Conservation (phyloP, 2,888 invertebrate species). For the Coelinius sp. region DNA sequence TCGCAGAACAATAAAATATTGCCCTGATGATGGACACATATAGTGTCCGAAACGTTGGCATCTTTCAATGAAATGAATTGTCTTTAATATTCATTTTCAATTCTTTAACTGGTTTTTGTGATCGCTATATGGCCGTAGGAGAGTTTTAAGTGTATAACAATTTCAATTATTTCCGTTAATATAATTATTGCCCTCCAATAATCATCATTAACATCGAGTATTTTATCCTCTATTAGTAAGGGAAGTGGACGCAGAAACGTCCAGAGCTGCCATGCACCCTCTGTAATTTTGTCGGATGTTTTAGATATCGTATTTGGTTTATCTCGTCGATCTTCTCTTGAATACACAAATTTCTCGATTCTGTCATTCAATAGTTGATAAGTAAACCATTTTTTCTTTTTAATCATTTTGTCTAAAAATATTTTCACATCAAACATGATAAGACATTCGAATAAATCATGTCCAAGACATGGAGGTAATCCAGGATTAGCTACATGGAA, state of each 20-base stretch:
- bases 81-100: too few species aligned
- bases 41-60: too few species aligned
- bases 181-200: constrained; percentile 35
- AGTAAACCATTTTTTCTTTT: background rate
- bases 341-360: background rate
- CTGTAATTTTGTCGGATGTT: background rate
- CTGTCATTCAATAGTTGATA: background rate
- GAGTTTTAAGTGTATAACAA: too few species aligned
- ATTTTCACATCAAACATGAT: constrained; percentile 35
- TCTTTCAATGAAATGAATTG: too few species aligned
- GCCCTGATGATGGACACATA: too few species aligned
- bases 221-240: constrained; percentile 37
- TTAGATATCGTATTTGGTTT: constrained; percentile 7
- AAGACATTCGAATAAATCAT: constrained; percentile 37
- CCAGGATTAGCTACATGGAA: constrained; percentile 37
- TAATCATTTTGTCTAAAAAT: constrained; percentile 1
- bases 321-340: constrained; percentile 24
- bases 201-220: constrained; percentile 27
- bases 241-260: constrained; percentile 35
- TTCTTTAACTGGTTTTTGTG: too few species aligned
- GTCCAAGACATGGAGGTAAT: constrained; percentile 37
- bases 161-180: constrained; percentile 35
- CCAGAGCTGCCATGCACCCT: constrained; percentile 40
- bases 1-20: too few species aligned
- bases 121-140: too few species aligned